phyloP scores from a whole-genome alignment of 2,113 vertebrate genomes.

The Syngnathoides biaculeatus region DNA sequence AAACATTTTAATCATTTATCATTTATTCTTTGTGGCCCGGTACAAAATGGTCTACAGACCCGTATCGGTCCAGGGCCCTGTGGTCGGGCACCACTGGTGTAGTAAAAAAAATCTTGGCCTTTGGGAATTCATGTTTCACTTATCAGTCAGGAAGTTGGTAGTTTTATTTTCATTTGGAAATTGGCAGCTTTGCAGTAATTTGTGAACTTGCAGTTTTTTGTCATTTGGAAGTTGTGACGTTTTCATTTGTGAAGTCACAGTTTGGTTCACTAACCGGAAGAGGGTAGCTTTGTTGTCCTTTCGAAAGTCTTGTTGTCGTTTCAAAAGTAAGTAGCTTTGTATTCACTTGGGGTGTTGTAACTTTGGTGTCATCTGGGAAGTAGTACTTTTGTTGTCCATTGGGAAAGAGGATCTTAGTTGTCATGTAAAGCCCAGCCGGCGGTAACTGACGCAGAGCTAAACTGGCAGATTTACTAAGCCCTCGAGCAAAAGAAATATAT shows the following conservation, averaged over 20 bases:
- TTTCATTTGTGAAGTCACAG: not conserved
- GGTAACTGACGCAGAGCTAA: not conserved
- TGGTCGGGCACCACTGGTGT: too few relatives aligned
- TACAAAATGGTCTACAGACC: too few relatives aligned
- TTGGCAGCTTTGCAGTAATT: not conserved
- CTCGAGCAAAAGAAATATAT: constrained; percentile 26
- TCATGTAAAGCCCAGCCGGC: not conserved
- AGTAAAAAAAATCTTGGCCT: too few relatives aligned
- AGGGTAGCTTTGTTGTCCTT: too few relatives aligned
- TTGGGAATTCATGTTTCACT: not conserved
- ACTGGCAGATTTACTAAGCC: constrained; percentile 21
- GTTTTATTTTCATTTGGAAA: not conserved
- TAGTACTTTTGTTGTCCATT: not conserved
- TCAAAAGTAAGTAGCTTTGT: not conserved
- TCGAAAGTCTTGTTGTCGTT: too few relatives aligned
- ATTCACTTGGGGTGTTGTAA: not conserved
- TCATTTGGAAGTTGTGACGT: too few relatives aligned
- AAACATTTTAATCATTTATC: too few relatives aligned
- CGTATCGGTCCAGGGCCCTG: too few relatives aligned
- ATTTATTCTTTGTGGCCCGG: too few relatives aligned
- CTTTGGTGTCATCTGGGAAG: not conserved
- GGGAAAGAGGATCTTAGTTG: not conserved
- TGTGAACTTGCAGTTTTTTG: too few relatives aligned
- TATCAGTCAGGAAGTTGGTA: not conserved
- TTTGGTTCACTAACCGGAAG: too few relatives aligned